A percentile compares a stretch with the other conserved stretches of the same genome.
phyloP scores from a whole-genome alignment of 2,113 vertebrate genomes.

The Oryzias melastigma region DNA sequence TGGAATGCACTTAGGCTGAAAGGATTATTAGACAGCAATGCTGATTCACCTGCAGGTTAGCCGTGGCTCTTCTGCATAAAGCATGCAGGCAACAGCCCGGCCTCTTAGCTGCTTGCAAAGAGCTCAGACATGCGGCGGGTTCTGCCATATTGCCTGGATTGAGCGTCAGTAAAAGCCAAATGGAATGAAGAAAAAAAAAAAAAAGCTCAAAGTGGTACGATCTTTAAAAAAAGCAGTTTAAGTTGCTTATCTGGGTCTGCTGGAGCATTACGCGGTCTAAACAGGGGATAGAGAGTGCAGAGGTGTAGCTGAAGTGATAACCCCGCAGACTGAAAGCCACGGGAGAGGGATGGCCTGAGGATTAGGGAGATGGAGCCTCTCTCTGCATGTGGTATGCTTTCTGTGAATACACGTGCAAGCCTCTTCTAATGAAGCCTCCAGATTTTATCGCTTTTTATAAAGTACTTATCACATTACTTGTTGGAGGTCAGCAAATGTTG shows the following conservation, averaged over 20 bases:
- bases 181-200: conserved; percentile 4
- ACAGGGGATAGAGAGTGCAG: conserved; percentile 42
- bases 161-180: conserved; percentile 34
- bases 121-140: conserved; percentile 15
- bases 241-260: conserved; percentile 56
- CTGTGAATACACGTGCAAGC: conserved; percentile 31
- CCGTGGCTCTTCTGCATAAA: conserved; percentile 39
- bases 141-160: conserved; percentile 17
- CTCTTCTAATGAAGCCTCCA: conserved; percentile 47
- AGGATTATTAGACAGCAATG: conserved; percentile 54
- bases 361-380: conserved; percentile 66
- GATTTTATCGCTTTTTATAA: conserved; percentile 58
- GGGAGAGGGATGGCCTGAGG: conserved; percentile 17
- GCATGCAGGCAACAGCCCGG: neutral
- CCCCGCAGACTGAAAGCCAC: conserved; percentile 25
- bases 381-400: conserved; percentile 58
- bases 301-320: conserved; percentile 37
- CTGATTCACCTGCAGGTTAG: conserved; percentile 54
- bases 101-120: conserved; percentile 24
- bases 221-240: conserved; percentile 48
- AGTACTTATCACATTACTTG: conserved; percentile 62
- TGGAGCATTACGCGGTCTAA: conserved; percentile 52
- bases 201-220: conserved; percentile 6
- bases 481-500: conserved; percentile 23
- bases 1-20: conserved; percentile 57